Base-by-base conservation (phyloP, 2,113 vertebrate genomes). In the Pteropus alecto region DNA sequence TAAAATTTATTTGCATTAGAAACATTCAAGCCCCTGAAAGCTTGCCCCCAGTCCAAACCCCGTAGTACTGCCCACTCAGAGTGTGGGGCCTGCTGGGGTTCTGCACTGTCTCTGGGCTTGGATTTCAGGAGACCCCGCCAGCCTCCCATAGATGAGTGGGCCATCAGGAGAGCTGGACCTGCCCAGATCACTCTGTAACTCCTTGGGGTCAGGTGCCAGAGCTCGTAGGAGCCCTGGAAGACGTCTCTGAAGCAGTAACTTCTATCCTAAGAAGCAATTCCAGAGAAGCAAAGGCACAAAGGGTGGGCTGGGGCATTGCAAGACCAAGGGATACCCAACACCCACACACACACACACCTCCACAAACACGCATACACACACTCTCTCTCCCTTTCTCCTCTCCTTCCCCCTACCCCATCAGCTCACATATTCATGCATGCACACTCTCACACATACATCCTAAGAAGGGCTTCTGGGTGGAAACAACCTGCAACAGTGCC, bases 401-500 rank as follows among this genome's bases (percentile, higher is more conserved):
- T 19, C 56, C 16, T 21, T 2, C 56, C 56, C 21, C 19, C 21
- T 21, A 21, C 56, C 8, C 21, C 51, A 51, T 58, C 56, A 87
- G 82, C 60, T 93, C 76, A 61, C 22, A 48, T 74, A 61, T 46
- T 30, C 33, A 21, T 41, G 13, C 13, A 1, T 18, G 9, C 68
- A 56, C n/a, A 77, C n/a, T 13, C 58, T 38, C 76, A 67, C 51
- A 83, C 24, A 85, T 6, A 30, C 26, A 28, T 81, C 30, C 78
- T 28, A 35, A 21, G 21, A 70, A 81, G 38, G 65, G 54, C n/a
- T 95, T 26, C 76, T 26, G 65, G 13, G 46, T 85, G 82, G 73
- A 97, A 97, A 96, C 3, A 6, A 93, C 87, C 98, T 97, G 91
- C 98, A 97, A 96, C 97, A 98, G 96, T 94, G 97, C 98, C 98